These are phyloP conservation scores for Ictalurus punctatus DNA, from an alignment of 2,113 vertebrate species.

Conservation along the genomic window DNA sequence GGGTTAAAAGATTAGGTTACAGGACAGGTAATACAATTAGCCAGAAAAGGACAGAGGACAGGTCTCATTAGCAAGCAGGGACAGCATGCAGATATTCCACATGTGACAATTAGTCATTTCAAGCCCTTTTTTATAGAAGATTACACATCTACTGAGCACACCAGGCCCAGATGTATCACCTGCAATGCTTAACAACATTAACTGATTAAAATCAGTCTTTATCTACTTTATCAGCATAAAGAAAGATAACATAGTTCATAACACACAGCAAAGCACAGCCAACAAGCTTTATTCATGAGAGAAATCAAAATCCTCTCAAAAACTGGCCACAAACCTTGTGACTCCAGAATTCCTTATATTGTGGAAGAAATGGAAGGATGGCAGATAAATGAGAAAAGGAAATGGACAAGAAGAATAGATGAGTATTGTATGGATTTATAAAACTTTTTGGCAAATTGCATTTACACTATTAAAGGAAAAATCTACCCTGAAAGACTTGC, in stretches of 20 bases:
- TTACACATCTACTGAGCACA: slow-evolving; percentile 11
- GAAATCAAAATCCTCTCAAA: slow-evolving; percentile 34
- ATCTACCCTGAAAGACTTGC: background rate
- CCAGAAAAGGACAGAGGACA: background rate
- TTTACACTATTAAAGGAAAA: slow-evolving; percentile 8
- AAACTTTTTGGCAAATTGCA: background rate
- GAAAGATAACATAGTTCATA: slow-evolving; percentile 18
- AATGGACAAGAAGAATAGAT: slow-evolving; percentile 50
- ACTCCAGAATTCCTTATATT: slow-evolving; percentile 74
- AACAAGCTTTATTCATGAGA: slow-evolving; percentile 30
- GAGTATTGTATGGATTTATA: slow-evolving; percentile 49
- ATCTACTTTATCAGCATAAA: slow-evolving; percentile 5
- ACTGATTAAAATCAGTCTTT: background rate
- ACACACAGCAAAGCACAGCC: slow-evolving; percentile 34
- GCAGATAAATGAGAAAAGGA: slow-evolving; percentile 56
- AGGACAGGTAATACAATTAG: slow-evolving; percentile 22
- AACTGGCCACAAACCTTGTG: slow-evolving; percentile 73
- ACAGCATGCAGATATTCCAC: slow-evolving; percentile 32
- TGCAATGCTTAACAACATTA: background rate
- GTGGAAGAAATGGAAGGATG: slow-evolving; percentile 65
- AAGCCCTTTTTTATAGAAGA: background rate
- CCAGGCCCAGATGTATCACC: background rate
- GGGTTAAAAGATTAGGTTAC: slow-evolving; percentile 3
- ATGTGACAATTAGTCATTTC: background rate
- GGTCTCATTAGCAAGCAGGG: slow-evolving; percentile 40